A percentile compares a stretch with the other conserved stretches of the same genome.
Evolutionary conservation across 1,140 invertebrate genomes (phyloP).

Genomic region (Penaeus vannamei): DNA sequence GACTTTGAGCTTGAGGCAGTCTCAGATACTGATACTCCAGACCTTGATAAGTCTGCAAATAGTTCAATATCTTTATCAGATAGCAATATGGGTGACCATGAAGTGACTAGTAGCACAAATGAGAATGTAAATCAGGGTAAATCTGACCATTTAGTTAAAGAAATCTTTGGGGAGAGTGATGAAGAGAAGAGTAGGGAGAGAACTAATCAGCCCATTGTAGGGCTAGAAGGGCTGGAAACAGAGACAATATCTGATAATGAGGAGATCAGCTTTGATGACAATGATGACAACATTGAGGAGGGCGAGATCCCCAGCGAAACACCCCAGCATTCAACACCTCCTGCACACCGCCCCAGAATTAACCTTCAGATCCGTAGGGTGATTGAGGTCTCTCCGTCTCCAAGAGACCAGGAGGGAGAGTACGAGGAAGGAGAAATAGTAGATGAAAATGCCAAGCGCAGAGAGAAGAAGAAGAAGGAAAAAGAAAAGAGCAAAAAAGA

Average conservation of each 20-base stretch:
- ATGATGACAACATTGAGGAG: conserved; percentile 68
- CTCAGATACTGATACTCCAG: conserved; percentile 68
- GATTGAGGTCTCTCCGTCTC: conserved; percentile 66
- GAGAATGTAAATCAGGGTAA: conserved; percentile 54
- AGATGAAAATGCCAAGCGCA: conserved; percentile 70
- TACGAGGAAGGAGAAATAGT: conserved; percentile 76
- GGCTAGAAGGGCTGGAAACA: conserved; percentile 78
- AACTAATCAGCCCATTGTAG: conserved; percentile 69
- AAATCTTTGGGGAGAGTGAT: conserved; percentile 55
- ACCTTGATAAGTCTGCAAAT: conserved; percentile 68
- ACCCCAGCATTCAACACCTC: conserved; percentile 54
- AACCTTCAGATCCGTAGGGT: conserved; percentile 59
- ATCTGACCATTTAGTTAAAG: conserved; percentile 35
- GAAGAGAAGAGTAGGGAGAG: conserved; percentile 42
- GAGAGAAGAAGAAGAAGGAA: conserved; percentile 68
- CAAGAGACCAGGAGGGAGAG: conserved; percentile 68
- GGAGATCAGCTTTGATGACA: conserved; percentile 68
- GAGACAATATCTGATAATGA: conserved; percentile 80
- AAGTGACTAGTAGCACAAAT: conserved; percentile 68
- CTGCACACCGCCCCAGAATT: conserved; percentile 55
- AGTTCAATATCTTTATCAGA: conserved; percentile 67
- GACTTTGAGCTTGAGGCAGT: conserved; percentile 66
- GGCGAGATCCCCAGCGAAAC: conserved; percentile 68
- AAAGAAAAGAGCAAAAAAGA: conserved; percentile 69
- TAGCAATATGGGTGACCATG: conserved; percentile 66